Conservation (phyloP, 2,888 invertebrate genomes). For the Flexamia atlantica region DNA sequence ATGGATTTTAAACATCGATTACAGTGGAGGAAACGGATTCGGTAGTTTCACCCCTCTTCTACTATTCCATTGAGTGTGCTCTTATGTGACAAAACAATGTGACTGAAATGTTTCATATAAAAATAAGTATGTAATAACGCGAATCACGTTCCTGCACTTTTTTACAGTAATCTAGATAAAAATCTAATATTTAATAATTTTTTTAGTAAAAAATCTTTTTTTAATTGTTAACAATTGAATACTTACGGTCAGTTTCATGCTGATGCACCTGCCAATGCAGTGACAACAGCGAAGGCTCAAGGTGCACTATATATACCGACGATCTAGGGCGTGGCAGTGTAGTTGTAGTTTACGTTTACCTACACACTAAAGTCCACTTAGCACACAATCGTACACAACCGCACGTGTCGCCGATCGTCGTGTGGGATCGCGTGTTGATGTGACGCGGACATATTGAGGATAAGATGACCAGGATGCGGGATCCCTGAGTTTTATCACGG, state of each 20-base stretch:
- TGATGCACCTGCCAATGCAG: neutral
- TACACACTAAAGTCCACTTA: neutral
- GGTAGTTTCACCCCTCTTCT: no score
- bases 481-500: no score
- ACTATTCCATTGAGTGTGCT: no score
- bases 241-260: constrained; percentile 22
- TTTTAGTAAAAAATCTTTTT: no score
- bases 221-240: neutral
- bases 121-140: no score
- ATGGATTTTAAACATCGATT: no score
- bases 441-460: neutral
- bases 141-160: no score
- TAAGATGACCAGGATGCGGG: neutral
- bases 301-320: constrained; percentile 16
- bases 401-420: neutral
- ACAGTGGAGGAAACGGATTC: no score
- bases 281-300: neutral
- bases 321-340: neutral
- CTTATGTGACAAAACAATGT: no score
- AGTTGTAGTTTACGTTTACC: neutral
- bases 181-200: no score
- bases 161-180: no score
- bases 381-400: constrained; percentile 28
- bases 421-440: neutral
- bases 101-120: no score